phyloP scores from a whole-genome alignment of 2,113 vertebrate species.

The Conger conger region DNA sequence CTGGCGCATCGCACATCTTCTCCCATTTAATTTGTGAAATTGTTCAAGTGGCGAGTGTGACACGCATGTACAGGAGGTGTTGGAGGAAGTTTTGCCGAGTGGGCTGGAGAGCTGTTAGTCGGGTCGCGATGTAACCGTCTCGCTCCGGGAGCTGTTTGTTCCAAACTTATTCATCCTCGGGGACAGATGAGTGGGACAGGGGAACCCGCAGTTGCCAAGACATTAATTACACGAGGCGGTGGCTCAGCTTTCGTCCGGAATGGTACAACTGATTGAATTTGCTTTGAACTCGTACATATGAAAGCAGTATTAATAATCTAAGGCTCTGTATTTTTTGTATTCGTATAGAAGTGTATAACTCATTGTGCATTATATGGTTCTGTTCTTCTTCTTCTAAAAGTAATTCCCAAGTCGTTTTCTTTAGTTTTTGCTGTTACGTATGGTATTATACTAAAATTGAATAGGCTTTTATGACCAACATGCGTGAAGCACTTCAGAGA shows the following conservation, averaged over 20 bases:
- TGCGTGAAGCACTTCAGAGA: background rate
- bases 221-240: constrained; percentile 44
- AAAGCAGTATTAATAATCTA: background rate
- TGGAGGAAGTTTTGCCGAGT: constrained; percentile 17
- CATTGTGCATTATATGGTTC: background rate
- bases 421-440: too few species aligned
- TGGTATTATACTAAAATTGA: background rate
- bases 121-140: constrained; percentile 51
- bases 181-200: constrained; percentile 48
- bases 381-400: too few species aligned
- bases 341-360: constrained; percentile 30
- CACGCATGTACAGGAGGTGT: constrained; percentile 37
- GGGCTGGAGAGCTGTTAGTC: constrained; percentile 40
- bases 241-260: constrained; percentile 37
- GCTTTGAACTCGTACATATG: background rate
- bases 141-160: constrained; percentile 39
- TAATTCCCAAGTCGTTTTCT: too few species aligned
- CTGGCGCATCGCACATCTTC: constrained; percentile 39
- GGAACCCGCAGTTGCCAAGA: constrained; percentile 44
- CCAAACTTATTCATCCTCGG: constrained; percentile 45
- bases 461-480: too few species aligned
- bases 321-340: constrained; percentile 1
- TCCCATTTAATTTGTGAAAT: constrained; percentile 40
- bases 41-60: constrained; percentile 38
- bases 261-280: background rate